Percentiles rank a stretch among this genome's conserved stretches.
These are phyloP conservation scores for Dolichallabes microphthalmus DNA, from an alignment of 2,113 vertebrate genomes.

Conservation along the genomic window DNA sequence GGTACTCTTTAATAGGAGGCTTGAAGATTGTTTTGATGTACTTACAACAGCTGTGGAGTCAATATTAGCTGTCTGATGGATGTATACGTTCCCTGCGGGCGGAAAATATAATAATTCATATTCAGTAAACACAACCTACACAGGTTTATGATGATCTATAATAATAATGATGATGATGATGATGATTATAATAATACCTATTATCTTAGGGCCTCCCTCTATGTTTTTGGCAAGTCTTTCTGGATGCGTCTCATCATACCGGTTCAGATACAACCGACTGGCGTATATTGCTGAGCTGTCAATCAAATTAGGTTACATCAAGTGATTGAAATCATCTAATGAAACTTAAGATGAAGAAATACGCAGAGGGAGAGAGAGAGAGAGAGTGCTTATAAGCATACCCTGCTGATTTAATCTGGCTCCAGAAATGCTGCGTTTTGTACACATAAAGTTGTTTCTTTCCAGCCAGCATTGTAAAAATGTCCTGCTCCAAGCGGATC, in stretches of 20 bases:
- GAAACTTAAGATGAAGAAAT: not conserved
- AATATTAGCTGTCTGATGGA: slow-evolving; percentile 89
- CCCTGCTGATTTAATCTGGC: slow-evolving; percentile 99
- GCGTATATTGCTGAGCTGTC: slow-evolving; percentile 94
- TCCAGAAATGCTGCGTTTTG: slow-evolving; percentile 93
- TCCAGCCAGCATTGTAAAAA: slow-evolving; percentile 89
- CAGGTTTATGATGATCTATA: not conserved
- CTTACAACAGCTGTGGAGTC: slow-evolving; percentile 89
- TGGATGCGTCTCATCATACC: slow-evolving; percentile 84
- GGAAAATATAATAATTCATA: not conserved
- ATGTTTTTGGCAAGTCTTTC: slow-evolving; percentile 84
- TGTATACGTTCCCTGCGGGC: slow-evolving; percentile 87
- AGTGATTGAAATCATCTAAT: not conserved
- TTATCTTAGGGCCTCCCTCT: slow-evolving; percentile 79
- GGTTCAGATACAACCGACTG: slow-evolving; percentile 90
- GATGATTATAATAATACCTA: slow-evolving; percentile 71
- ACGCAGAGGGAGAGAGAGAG: not conserved
- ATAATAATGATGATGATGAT: not conserved
- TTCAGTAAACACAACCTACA: not conserved
- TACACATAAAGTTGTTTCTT: slow-evolving; percentile 87
- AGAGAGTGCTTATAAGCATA: slow-evolving; percentile 61
- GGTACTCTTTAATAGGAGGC: not conserved
- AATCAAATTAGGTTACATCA: slow-evolving; percentile 8
- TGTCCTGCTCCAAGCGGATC: slow-evolving; percentile 92
- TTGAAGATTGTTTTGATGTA: not conserved